phyloP scores from a whole-genome alignment of 92 coral and sea anemone species.

The Isaurus tuberculatus region DNA sequence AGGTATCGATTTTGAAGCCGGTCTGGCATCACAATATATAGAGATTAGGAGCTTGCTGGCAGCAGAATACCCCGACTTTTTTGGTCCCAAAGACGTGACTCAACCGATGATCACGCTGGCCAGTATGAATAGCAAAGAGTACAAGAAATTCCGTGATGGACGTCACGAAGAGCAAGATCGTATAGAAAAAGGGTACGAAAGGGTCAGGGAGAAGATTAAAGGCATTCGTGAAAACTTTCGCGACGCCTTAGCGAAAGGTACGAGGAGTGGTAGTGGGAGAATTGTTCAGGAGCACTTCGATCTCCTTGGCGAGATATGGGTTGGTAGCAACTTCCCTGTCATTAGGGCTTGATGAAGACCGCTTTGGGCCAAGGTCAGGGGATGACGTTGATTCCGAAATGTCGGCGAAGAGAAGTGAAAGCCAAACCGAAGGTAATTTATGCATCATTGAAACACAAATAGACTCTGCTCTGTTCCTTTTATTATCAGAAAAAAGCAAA shows the following conservation, averaged over 20 bases:
- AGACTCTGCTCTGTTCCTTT: too few relatives aligned
- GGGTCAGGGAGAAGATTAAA: conserved; percentile 20
- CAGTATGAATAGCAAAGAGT: background rate
- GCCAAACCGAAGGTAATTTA: too few relatives aligned
- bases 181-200: background rate
- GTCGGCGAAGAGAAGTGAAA: too few relatives aligned
- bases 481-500: too few relatives aligned
- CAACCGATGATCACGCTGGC: background rate
- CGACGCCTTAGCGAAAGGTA: conserved; percentile 13
- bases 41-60: too few relatives aligned
- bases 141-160: background rate
- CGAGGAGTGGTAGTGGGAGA: conserved; percentile 18
- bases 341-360: conserved; percentile 8
- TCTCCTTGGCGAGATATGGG: conserved; percentile 19
- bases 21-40: background rate
- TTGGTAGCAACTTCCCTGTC: conserved; percentile 16
- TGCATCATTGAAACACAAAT: too few relatives aligned
- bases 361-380: too few relatives aligned
- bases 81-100: background rate
- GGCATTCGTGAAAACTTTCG: background rate
- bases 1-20: too few relatives aligned
- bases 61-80: background rate
- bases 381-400: too few relatives aligned
- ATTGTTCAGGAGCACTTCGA: conserved; percentile 10
- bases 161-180: conserved; percentile 3